phyloP scores from a whole-genome alignment of 1,140 invertebrate species.

The Drosophila eugracilis region DNA sequence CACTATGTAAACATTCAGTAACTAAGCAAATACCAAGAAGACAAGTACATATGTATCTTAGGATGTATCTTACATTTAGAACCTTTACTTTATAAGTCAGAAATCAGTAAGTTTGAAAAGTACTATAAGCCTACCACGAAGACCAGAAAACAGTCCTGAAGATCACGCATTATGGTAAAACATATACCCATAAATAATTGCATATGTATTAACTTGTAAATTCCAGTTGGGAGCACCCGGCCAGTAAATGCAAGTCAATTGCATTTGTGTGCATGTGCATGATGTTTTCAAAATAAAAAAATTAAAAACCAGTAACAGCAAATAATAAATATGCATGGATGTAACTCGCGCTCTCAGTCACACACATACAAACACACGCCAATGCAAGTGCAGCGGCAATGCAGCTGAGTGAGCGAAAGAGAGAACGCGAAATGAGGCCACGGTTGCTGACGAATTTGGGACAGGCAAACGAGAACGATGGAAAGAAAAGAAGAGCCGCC shows the following conservation, averaged over 20 bases:
- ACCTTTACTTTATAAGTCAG: too few relatives aligned
- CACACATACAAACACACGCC: constrained; percentile 10
- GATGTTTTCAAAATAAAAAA: constrained; percentile 33
- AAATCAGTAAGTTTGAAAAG: too few relatives aligned
- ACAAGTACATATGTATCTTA: too few relatives aligned
- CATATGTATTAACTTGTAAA: not conserved
- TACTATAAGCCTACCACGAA: too few relatives aligned
- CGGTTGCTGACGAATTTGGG: constrained; percentile 69
- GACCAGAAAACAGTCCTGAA: too few relatives aligned
- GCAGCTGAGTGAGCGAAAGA: constrained; percentile 33
- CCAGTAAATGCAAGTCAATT: constrained; percentile 44
- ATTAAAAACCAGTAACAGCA: constrained; percentile 51
- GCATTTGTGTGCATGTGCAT: constrained; percentile 32
- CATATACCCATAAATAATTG: too few relatives aligned
- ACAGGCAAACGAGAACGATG: constrained; percentile 35
- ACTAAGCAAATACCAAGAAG: too few relatives aligned
- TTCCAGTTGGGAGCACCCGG: not conserved
- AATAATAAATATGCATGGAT: constrained; percentile 62
- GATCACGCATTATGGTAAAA: too few relatives aligned
- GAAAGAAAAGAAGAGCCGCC: constrained; percentile 16
- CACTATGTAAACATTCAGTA: too few relatives aligned
- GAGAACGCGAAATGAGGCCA: constrained; percentile 63
- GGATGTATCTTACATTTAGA: too few relatives aligned
- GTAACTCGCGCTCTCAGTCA: constrained; percentile 8
- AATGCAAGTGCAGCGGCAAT: constrained; percentile 32